Evolutionary conservation across 2,113 vertebrate genomes (phyloP).

Genomic region (Forbesichthys agassizii): DNA sequence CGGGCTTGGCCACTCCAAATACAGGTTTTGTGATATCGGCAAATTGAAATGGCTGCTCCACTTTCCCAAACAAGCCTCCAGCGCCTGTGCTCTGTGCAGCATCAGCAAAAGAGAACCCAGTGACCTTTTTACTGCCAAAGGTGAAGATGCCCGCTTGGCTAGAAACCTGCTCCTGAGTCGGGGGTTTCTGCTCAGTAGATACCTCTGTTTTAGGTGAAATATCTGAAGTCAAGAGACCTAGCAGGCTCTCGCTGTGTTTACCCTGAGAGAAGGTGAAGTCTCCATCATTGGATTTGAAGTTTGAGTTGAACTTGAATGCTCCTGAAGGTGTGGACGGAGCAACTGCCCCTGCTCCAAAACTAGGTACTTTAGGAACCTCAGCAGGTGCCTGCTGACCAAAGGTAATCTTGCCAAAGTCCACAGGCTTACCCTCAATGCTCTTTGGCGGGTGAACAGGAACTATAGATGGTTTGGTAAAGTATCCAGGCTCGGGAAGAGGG

Average conservation of each 20-base stretch:
- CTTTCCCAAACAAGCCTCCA: conserved; percentile 74
- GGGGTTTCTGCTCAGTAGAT: conserved; percentile 69
- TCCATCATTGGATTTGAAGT: conserved; percentile 96
- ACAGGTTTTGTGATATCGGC: conserved; percentile 72
- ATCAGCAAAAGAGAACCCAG: conserved; percentile 78
- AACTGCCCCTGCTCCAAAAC: conserved; percentile 68
- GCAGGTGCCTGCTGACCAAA: conserved; percentile 79
- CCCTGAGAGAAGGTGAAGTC: conserved; percentile 92
- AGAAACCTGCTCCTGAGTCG: conserved; percentile 54
- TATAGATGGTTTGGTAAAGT: conserved; percentile 89
- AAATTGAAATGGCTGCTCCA: conserved; percentile 77
- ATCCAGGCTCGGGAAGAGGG: conserved; percentile 91
- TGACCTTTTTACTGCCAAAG: conserved; percentile 80
- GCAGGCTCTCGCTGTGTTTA: conserved; percentile 86
- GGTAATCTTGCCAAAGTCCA: conserved; percentile 84
- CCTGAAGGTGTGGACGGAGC: conserved; percentile 78
- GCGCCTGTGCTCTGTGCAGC: conserved; percentile 65
- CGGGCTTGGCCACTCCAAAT: conserved; percentile 59
- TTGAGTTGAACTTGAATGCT: conserved; percentile 95
- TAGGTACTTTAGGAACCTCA: conserved; percentile 81
- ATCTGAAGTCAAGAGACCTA: conserved; percentile 90
- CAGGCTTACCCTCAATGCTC: conserved; percentile 78
- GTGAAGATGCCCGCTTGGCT: conserved; percentile 78
- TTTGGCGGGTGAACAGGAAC: conserved; percentile 76
- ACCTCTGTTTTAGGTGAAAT: conserved; percentile 81